A percentile compares a stretch with the other conserved stretches of the same genome.
These are phyloP conservation scores for Agrotis segetum DNA, from an alignment of 2,888 invertebrate genomes.

Conservation along the genomic window DNA sequence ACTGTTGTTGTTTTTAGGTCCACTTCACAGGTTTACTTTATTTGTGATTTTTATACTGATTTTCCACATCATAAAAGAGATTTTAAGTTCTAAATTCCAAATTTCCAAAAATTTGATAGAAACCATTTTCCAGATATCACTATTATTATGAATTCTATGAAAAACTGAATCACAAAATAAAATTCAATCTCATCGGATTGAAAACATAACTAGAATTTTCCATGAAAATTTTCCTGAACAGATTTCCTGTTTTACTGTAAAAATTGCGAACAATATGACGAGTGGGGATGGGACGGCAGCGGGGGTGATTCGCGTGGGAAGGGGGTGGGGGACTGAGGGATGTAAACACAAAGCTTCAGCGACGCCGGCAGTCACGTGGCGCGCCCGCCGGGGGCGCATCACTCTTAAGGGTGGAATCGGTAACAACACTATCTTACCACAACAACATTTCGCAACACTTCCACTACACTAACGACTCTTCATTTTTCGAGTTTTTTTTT, in stretches of 20 bases:
- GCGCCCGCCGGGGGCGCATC: conserved; percentile 90
- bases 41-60: too few relatives aligned
- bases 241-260: conserved; percentile 57
- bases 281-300: conserved; percentile 66
- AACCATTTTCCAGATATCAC: background rate
- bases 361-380: conserved; percentile 90
- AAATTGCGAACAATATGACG: conserved; percentile 66
- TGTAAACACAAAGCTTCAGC: conserved; percentile 88
- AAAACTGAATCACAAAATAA: background rate
- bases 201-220: conserved; percentile 12
- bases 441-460: conserved; percentile 42
- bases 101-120: background rate
- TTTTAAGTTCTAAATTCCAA: background rate
- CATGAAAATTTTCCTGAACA: conserved; percentile 33
- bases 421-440: conserved; percentile 63
- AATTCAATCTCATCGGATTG: conserved; percentile 6
- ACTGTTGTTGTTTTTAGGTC: background rate
- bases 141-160: background rate
- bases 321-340: conserved; percentile 69
- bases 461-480: conserved; percentile 27
- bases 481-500: background rate
- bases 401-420: conserved; percentile 84
- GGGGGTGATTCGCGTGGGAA: conserved; percentile 66
- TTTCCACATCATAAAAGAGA: background rate
- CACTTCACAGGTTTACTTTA: too few relatives aligned